Percentiles rank a stretch among this genome's conserved stretches.
phyloP scores from a whole-genome alignment of 2,797 vertebrate species.

The Valencia hispanica region DNA sequence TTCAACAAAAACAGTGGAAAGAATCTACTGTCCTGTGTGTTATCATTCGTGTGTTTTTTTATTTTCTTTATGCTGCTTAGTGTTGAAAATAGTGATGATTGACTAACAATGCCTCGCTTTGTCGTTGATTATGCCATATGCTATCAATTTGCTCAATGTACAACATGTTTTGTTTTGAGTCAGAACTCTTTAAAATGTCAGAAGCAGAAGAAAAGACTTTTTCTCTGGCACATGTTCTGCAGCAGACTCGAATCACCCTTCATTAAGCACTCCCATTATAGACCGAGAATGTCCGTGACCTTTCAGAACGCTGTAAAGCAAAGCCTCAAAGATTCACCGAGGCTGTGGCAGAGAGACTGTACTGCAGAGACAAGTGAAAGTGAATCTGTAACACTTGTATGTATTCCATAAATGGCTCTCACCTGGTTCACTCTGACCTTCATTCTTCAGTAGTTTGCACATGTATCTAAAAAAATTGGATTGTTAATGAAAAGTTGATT shows the following conservation, averaged over 20 bases:
- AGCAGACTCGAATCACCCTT: neutral
- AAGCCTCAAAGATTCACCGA: slow-evolving; percentile 19
- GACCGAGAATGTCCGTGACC: slow-evolving; percentile 29
- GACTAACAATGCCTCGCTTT: neutral
- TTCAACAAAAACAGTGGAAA: slow-evolving; percentile 42
- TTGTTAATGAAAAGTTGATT: neutral
- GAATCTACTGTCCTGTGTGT: neutral
- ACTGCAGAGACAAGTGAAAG: slow-evolving; percentile 3
- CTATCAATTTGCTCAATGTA: neutral
- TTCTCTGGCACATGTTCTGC: neutral
- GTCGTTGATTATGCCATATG: neutral
- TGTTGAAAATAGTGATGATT: neutral
- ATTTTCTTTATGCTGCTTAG: neutral
- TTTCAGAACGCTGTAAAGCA: slow-evolving; percentile 29
- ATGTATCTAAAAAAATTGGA: neutral
- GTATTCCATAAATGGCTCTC: neutral
- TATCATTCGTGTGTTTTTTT: neutral
- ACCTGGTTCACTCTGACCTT: neutral
- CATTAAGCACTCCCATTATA: neutral
- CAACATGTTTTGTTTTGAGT: neutral
- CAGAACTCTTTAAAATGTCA: neutral
- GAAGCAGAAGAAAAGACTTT: neutral
- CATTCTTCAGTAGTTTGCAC: too few relatives aligned
- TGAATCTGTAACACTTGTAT: neutral
- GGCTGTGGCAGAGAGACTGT: neutral